Conservation (phyloP, 2,113 vertebrate species). For the Odontophorus gujanensis region DNA sequence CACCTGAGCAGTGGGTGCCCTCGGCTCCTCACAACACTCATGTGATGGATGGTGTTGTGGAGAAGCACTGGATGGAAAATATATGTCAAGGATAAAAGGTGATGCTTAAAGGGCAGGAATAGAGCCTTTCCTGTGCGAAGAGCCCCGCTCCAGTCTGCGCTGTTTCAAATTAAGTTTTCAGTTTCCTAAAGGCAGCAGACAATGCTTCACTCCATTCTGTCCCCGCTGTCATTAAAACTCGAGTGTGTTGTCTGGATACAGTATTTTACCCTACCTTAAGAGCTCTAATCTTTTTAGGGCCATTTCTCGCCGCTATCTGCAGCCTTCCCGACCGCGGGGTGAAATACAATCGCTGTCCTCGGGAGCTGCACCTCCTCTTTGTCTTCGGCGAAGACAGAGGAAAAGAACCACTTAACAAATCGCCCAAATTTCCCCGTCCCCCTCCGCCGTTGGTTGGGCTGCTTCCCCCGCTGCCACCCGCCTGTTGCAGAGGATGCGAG, state of each 20-base stretch:
- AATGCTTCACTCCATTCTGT: slow-evolving; percentile 51
- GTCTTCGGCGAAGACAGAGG: slow-evolving; percentile 64
- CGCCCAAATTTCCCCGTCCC: slow-evolving; percentile 44
- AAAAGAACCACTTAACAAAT: slow-evolving; percentile 68
- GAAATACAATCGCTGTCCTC: slow-evolving; percentile 49
- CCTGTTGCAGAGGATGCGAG: slow-evolving; percentile 57
- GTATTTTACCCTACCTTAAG: slow-evolving; percentile 65
- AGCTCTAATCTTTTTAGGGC: slow-evolving; percentile 71
- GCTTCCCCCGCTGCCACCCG: slow-evolving; percentile 36
- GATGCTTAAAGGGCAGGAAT: slow-evolving; percentile 35
- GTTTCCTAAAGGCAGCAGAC: slow-evolving; percentile 71
- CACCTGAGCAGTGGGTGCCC: neutral
- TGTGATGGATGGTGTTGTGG: neutral
- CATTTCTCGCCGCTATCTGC: slow-evolving; percentile 39
- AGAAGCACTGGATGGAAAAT: slow-evolving; percentile 10
- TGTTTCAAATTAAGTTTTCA: slow-evolving; percentile 65
- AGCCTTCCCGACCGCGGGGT: slow-evolving; percentile 15
- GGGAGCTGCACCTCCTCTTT: slow-evolving; percentile 42
- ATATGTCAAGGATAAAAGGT: slow-evolving; percentile 11
- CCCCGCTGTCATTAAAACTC: slow-evolving; percentile 68
- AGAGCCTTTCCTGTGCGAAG: slow-evolving; percentile 42
- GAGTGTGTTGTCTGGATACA: slow-evolving; percentile 62
- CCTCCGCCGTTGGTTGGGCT: slow-evolving; percentile 45
- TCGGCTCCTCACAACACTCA: neutral
- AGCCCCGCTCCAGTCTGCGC: slow-evolving; percentile 6